Evolutionary conservation across 2,113 vertebrate genomes (phyloP).

Genomic region (Nothobranchius kuhntae): DNA sequence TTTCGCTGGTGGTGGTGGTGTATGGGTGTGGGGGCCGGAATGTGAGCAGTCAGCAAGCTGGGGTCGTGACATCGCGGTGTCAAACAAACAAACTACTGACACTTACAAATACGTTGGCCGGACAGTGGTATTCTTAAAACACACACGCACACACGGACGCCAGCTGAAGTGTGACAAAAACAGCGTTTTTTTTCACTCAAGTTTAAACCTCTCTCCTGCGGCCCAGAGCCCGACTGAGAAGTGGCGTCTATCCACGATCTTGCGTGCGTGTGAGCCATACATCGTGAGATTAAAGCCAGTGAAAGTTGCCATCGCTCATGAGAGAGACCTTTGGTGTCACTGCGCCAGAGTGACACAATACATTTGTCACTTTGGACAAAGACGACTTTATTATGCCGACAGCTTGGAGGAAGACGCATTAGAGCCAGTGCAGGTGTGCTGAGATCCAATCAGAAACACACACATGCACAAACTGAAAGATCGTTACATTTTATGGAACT

Average conservation of each 20-base stretch:
- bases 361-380: slow-evolving; percentile 71
- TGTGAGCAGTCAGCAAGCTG: slow-evolving; percentile 84
- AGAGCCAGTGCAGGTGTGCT: background rate
- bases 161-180: slow-evolving; percentile 42
- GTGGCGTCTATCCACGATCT: slow-evolving; percentile 14
- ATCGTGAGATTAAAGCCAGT: slow-evolving; percentile 89
- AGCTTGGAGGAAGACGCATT: slow-evolving; percentile 51
- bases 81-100: slow-evolving; percentile 81
- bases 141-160: too few relatives aligned
- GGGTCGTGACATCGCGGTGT: slow-evolving; percentile 77
- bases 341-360: slow-evolving; percentile 47
- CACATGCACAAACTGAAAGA: slow-evolving; percentile 13
- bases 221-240: background rate
- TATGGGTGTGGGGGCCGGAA: slow-evolving; percentile 74
- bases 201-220: background rate
- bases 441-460: slow-evolving; percentile 2
- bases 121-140: slow-evolving; percentile 67
- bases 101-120: slow-evolving; percentile 72
- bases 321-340: slow-evolving; percentile 77
- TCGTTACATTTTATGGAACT: slow-evolving; percentile 31
- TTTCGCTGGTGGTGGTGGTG: slow-evolving; percentile 48
- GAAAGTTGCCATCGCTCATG: slow-evolving; percentile 72
- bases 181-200: slow-evolving; percentile 12
- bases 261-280: slow-evolving; percentile 71
- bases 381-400: slow-evolving; percentile 65